These are phyloP conservation scores for Epizoanthus ramosus DNA, from an alignment of 92 coral and sea anemone species.

Conservation along the genomic window DNA sequence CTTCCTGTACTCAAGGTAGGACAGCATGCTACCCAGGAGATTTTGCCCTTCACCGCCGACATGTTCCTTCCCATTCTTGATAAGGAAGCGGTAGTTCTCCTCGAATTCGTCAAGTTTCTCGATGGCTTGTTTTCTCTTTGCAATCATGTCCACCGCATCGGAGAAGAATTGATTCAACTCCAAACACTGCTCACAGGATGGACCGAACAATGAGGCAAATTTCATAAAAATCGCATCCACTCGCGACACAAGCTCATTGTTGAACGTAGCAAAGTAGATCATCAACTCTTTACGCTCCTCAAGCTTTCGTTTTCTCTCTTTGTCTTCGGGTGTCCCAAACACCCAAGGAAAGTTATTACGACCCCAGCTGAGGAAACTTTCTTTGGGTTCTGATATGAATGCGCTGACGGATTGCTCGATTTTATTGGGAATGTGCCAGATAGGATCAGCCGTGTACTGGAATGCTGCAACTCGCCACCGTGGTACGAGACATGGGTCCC, in stretches of 20 bases:
- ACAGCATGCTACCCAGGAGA: neutral
- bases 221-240: constrained; percentile 89
- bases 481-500: constrained; percentile 88
- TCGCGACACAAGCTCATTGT: constrained; percentile 70
- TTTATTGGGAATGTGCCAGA: constrained; percentile 4
- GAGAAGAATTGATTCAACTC: constrained; percentile 72
- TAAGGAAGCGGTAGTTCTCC: constrained; percentile 23
- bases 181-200: constrained; percentile 71
- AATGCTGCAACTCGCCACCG: constrained; percentile 67
- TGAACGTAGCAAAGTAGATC: constrained; percentile 77
- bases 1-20: neutral
- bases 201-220: constrained; percentile 73
- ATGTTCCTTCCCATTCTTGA: constrained; percentile 33
- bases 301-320: constrained; percentile 59
- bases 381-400: neutral
- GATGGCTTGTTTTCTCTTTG: constrained; percentile 29
- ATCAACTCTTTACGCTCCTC: constrained; percentile 70
- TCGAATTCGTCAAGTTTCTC: constrained; percentile 41
- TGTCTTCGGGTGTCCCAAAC: constrained; percentile 71
- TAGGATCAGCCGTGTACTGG: constrained; percentile 63
- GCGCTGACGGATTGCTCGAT: constrained; percentile 6
- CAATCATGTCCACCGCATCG: constrained; percentile 65
- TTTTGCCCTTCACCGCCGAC: constrained; percentile 9
- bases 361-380: constrained; percentile 53
- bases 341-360: constrained; percentile 57